These are phyloP conservation scores for Bos taurus DNA, from an alignment of 2,113 vertebrate species.

Conservation along the genomic window ARS-UCD2.0 NC_037343.1:18994001-18994500, in stretches of 20 bases:
- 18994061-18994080: not conserved
- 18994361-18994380: not conserved
- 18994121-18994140: not conserved
- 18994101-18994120: not conserved
- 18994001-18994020: not conserved
- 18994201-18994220: not conserved
- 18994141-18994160: not conserved
- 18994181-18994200: not conserved
- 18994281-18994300: not conserved
- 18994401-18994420: not conserved
- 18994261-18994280: not conserved
- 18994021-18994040: not conserved
- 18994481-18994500: accelerated
- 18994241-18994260: not conserved
- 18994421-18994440: not conserved
- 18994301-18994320: not conserved
- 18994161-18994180: not conserved
- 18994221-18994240: not conserved
- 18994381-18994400: not conserved
- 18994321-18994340: not conserved
- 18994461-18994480: accelerated
- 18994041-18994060: not conserved
- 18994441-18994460: not conserved
- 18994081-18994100: not conserved
- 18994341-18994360: not conserved